These are phyloP conservation scores for Caenorhabditis imperialis DNA, from an alignment of 2,888 invertebrate genomes.

Conservation along the genomic window DNA sequence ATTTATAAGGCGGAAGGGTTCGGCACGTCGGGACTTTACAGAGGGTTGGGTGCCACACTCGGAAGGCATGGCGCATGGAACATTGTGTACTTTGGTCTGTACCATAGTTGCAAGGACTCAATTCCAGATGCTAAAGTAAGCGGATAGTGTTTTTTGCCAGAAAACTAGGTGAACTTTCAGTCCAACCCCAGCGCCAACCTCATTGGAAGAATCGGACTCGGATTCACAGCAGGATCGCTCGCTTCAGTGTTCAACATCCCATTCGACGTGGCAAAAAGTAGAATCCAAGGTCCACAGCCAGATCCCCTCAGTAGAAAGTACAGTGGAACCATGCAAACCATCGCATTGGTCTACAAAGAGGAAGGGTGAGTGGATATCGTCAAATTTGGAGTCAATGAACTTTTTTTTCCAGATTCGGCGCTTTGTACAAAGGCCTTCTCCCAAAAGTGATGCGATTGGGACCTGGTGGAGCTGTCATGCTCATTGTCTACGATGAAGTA, in stretches of 20 bases:
- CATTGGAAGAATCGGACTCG: conserved; percentile 83
- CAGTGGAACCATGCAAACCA: conserved; percentile 85
- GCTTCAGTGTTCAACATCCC: conserved; percentile 93
- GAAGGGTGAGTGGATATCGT: conserved; percentile 83
- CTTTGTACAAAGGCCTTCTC: conserved; percentile 91
- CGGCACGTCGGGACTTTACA: conserved; percentile 81
- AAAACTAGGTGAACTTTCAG: conserved; percentile 22
- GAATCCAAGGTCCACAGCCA: conserved; percentile 86
- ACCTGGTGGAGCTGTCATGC: conserved; percentile 92
- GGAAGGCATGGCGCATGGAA: conserved; percentile 92
- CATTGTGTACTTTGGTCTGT: conserved; percentile 94
- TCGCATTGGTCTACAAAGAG: conserved; percentile 86
- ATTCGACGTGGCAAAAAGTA: conserved; percentile 94
- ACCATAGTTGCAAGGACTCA: conserved; percentile 89
- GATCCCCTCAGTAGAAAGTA: conserved; percentile 83
- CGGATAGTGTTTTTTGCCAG: background rate
- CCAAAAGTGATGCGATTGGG: conserved; percentile 92
- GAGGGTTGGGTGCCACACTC: conserved; percentile 87
- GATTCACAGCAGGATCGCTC: conserved; percentile 89
- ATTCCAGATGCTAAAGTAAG: conserved; percentile 78
- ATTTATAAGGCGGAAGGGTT: conserved; percentile 87
- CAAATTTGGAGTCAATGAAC: too few relatives aligned
- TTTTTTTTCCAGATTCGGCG: conserved; percentile 84
- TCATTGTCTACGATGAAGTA: conserved; percentile 91
- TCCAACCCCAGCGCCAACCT: conserved; percentile 78